phyloP scores from a whole-genome alignment of 1,140 invertebrate species.

The Drosophila sechellia region DNA sequence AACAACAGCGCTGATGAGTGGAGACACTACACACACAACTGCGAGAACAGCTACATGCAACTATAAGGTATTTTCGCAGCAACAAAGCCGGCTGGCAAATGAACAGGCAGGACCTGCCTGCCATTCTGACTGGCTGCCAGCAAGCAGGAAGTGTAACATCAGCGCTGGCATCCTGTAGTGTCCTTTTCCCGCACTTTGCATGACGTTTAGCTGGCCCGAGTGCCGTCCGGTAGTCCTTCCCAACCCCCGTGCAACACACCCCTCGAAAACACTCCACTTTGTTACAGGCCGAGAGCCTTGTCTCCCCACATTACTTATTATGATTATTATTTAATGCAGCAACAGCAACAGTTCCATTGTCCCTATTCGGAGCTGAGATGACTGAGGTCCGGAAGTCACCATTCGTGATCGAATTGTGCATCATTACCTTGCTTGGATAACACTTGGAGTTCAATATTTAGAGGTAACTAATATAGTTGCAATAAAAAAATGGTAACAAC shows the following conservation, averaged over 20 bases:
- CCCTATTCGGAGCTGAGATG: slow-evolving; percentile 40
- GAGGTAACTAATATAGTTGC: neutral
- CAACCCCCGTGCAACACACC: neutral
- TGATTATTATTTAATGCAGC: slow-evolving; percentile 81
- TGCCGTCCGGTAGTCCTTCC: slow-evolving; percentile 5
- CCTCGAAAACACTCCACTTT: slow-evolving; percentile 35
- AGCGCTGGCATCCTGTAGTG: slow-evolving; percentile 79
- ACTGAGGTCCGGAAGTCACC: slow-evolving; percentile 6
- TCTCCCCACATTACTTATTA: slow-evolving; percentile 77
- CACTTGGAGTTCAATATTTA: neutral
- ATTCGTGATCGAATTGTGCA: slow-evolving; percentile 9
- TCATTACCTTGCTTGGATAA: neutral
- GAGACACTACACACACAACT: slow-evolving; percentile 55
- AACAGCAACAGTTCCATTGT: slow-evolving; percentile 67
- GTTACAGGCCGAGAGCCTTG: slow-evolving; percentile 49
- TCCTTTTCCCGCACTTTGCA: slow-evolving; percentile 77
- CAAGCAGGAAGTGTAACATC: slow-evolving; percentile 76
- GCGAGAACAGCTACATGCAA: slow-evolving; percentile 57
- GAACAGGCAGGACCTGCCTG: slow-evolving; percentile 56
- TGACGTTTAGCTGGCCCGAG: slow-evolving; percentile 71
- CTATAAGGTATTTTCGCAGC: slow-evolving; percentile 60
- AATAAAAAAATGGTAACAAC: neutral
- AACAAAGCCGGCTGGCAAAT: slow-evolving; percentile 71
- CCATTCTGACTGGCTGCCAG: slow-evolving; percentile 32
- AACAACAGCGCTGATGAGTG: slow-evolving; percentile 58